Evolutionary conservation across 2,888 invertebrate species (phyloP), one percentile per base, ranked within the genome.

Genomic region (Xiphydria camelus): DNA sequence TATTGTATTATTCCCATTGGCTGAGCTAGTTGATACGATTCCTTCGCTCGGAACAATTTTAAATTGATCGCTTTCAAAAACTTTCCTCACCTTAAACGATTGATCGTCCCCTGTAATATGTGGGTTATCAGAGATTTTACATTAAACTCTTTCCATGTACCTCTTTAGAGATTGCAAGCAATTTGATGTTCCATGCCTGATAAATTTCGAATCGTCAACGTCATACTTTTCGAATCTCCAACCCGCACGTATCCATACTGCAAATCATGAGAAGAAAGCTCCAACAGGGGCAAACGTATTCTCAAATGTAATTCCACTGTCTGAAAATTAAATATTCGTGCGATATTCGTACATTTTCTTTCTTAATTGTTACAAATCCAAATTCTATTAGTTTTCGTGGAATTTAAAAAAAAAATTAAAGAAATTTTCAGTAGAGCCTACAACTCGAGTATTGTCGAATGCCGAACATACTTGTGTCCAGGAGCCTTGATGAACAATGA

Each of bases 211-310:
- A 70, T 34, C 6, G 50, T 35, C 23, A 69, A 33, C 32, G 45
- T 26, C 18, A 56, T 36, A 29, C 49, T 59, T 42, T 62, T 64
- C 3, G 53, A 48, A 26, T 62, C 53, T 2, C 62, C 62, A 14
- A 66, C 25, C 12, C 53, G 50, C 15, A 67, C 57, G 7, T 45
- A 17, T 6, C 58, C 64, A 53, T 70, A 71, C 35, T 66, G 42
- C 21, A 71, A 41, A n/a, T 23, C 44, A 12, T 51, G 43, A 0
- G 52, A 44, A 10, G 62, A 61, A 26, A 66, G 23, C 26, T 54
- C 50, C 6, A 70, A 37, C 7, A 52, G 21, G 3, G 69, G 64
- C 31, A 63, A 55, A 47, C 31, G 45, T 19, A 70, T 49, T 39
- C 57, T 47, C 23, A 70, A 40, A 41, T 53, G 48, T 31, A 70